Conservation (phyloP, 2,113 vertebrate genomes). For the Marmota flaviventris region DNA sequence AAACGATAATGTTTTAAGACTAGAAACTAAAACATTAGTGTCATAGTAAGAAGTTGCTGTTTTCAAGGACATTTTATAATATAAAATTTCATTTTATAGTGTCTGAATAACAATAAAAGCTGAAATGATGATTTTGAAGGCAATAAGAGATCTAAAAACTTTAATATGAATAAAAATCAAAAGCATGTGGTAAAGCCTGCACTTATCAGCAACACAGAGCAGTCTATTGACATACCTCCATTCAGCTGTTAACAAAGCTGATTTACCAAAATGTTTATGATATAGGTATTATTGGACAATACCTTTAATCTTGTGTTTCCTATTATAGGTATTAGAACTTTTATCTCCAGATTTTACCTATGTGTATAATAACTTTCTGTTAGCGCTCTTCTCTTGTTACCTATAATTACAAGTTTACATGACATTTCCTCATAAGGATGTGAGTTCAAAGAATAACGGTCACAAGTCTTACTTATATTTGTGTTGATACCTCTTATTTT, state of each 20-base stretch:
- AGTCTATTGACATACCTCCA: background rate
- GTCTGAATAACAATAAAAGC: slow-evolving; percentile 52
- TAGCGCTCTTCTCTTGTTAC: background rate
- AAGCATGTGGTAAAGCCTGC: slow-evolving; percentile 13
- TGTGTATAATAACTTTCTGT: background rate
- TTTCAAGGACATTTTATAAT: slow-evolving; percentile 71
- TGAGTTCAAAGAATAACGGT: background rate
- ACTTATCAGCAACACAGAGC: background rate
- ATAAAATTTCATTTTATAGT: slow-evolving; percentile 73
- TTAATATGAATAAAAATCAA: slow-evolving; percentile 62
- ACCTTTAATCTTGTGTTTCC: background rate
- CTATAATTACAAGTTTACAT: background rate
- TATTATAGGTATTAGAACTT: background rate
- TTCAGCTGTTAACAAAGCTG: background rate
- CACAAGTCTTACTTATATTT: background rate
- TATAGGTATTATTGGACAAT: background rate
- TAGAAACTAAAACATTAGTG: slow-evolving; percentile 72
- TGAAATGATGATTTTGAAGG: slow-evolving; percentile 63
- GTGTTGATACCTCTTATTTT: background rate
- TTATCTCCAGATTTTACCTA: background rate
- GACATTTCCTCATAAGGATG: background rate
- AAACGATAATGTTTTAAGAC: slow-evolving; percentile 74
- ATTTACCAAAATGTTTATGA: background rate
- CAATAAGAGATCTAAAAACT: slow-evolving; percentile 52
- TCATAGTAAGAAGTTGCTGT: slow-evolving; percentile 68